Evolutionary conservation across 2,797 vertebrate species (phyloP), one percentile per base, ranked within the genome.

Genomic region (Bryconaethiops microstoma): DNA sequence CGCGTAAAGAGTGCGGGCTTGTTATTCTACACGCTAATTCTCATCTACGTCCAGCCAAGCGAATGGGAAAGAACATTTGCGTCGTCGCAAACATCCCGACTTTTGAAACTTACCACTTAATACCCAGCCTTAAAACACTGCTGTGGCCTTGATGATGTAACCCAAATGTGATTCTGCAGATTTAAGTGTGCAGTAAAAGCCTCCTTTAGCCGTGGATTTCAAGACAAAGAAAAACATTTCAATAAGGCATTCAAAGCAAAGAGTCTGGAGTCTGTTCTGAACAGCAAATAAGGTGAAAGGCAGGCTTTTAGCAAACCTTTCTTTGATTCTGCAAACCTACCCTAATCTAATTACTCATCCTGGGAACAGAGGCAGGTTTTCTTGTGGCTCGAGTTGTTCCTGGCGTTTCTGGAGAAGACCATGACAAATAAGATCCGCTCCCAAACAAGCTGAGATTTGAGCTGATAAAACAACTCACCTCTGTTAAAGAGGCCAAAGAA

Each of bases 21-120:
- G 19, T 59, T 39, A 52, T 42, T 82, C 62, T 72, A 45, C 52
- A 48, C 5, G 21, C 42, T 23, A 54, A 25, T 16, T 39, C 70
- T 74, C 29, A 23, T 42, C 7, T 16, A 21, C 19, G 63, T 19
- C 6, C 69, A 57, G 52, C 35, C 17, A 23, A 78, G 39, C 52
- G 72, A 74, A 82, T 70, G 42, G 14, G 25, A 74, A n/a, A 63
- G 63, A 59, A 62, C 50, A 21, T 60, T 74, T 45, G 55, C 70
- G 45, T 19, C 0, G 10, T 77, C 55, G 25, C n/a, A 77, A 82
- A 82, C 50, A 79, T 54, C 52, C 52, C 29, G 48, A 14, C n/a
- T 2, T 40, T 54, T 35, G 25, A 60, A 71, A 57, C 16, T 4
- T 29, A 48, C 35, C 68, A 54, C 29, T 79, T 40, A 62, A 14